Base-by-base conservation (phyloP, 2,888 invertebrate genomes). In the Scelioninae gen. 1 region DNA sequence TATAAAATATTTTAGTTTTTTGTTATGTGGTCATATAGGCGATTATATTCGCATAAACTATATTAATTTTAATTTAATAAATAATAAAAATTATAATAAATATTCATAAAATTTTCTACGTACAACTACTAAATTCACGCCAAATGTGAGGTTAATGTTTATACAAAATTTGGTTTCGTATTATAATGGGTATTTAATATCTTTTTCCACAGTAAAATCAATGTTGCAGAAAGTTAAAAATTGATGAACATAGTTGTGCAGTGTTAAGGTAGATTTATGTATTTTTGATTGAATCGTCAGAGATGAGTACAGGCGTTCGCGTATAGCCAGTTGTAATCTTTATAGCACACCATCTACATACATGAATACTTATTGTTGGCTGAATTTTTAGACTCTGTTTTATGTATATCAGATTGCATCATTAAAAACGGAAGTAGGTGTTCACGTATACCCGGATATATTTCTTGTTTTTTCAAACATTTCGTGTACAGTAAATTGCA, bases 301-400 rank as follows among this genome's bases (percentile, higher is more conserved):
- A 58, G 40, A 58, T 40, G 58, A 40, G 40, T 40, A 40, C 58
- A 40, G 9, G n/a, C 34, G 43, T 23, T 58, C 11, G 10, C 11
- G 23, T 58, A 40, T 23, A 58, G 13, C 23, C 16, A 15, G 58
- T 40, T 40, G 40, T 40, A 60, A 60, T 45, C 31, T 60, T 60
- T 45, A 60, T 31, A 60, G 31, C n/a, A 38, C 56, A 45, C n/a
- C 60, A 60, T 60, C 60, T 60, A 43, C 60, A 60, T 60, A 60
- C 43, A 60, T 60, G 43, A 60, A 58, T 58, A 58, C 40, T 58
- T 32, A 58, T 58, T 58, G 38, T 58, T 40, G 40, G 40, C 1
- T 40, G 58, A 38, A 58, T 58, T 58, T 40, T 58, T 58, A 15
- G 34, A 38, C 40, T 23, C n/a, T 10, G 43, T 43, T 43, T 43